Evolutionary conservation across 1,140 invertebrate genomes (phyloP).

Genomic region (Apis cerana): DNA sequence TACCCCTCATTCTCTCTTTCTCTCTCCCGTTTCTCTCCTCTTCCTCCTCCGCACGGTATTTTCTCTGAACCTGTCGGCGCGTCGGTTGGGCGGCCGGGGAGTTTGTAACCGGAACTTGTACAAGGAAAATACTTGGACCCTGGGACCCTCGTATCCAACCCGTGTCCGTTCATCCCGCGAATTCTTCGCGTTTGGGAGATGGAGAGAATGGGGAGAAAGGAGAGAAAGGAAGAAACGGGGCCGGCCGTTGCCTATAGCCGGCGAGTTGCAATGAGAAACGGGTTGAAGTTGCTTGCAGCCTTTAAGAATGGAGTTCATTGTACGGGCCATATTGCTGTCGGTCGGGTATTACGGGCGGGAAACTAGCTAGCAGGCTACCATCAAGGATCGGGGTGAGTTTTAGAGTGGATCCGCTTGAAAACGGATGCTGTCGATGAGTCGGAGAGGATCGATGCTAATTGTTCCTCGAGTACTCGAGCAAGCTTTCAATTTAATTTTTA

Average conservation of each 20-base stretch:
- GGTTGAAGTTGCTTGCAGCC: constrained; percentile 21
- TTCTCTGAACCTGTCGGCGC: background rate
- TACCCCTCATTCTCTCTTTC: constrained; percentile 29
- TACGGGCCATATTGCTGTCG: constrained; percentile 59
- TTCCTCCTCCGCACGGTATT: constrained; percentile 45
- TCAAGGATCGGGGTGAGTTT: background rate
- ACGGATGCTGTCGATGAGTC: background rate
- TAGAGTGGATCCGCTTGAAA: constrained; percentile 13
- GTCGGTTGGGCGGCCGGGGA: constrained; percentile 53
- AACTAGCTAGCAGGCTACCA: constrained; percentile 35
- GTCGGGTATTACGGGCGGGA: constrained; percentile 42
- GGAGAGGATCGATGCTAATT: background rate
- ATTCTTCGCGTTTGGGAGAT: background rate
- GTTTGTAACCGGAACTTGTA: constrained; percentile 70
- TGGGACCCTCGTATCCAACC: constrained; percentile 41
- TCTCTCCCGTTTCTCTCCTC: constrained; percentile 19
- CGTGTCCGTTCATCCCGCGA: background rate
- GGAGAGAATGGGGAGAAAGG: background rate
- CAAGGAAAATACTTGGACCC: constrained; percentile 68
- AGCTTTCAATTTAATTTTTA: background rate
- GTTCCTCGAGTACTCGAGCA: background rate
- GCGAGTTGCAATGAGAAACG: constrained; percentile 11
- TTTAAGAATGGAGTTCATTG: constrained; percentile 63
- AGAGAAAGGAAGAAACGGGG: constrained; percentile 3
- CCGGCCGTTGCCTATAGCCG: constrained; percentile 14